A percentile compares a stretch with the other conserved stretches of the same genome.
Evolutionary conservation across 2,797 vertebrate species (phyloP).

Genomic region (Scyliorhinus canicula): DNA sequence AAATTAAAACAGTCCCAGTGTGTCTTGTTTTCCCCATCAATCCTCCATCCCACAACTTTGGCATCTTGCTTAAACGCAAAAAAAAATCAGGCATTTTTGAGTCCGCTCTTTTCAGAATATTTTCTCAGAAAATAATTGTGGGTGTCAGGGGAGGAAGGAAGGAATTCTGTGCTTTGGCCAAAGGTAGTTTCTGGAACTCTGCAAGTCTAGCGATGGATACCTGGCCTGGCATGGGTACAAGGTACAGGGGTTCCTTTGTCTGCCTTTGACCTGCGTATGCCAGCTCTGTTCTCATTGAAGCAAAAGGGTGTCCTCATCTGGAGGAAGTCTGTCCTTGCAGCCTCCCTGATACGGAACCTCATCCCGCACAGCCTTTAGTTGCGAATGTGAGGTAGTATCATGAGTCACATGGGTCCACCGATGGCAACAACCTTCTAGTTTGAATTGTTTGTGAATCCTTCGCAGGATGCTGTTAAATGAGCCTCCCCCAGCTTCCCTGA

Average conservation of each 20-base stretch:
- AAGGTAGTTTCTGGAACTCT: neutral
- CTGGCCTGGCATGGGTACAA: neutral
- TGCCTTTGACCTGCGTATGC: neutral
- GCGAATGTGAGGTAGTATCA: neutral
- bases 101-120: neutral
- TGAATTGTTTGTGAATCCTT: conserved; percentile 50
- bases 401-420: neutral
- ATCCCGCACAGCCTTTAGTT: conserved; percentile 48
- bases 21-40: no score
- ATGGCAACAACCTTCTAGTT: conserved; percentile 38
- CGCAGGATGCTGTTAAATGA: conserved; percentile 54
- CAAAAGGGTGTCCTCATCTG: conserved; percentile 36
- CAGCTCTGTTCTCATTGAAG: neutral
- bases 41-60: no score
- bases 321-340: neutral
- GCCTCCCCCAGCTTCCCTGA: conserved; percentile 47
- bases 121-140: neutral
- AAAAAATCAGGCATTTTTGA: neutral
- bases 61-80: neutral
- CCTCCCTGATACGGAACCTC: conserved; percentile 48
- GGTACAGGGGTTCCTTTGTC: neutral
- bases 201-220: neutral
- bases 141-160: neutral
- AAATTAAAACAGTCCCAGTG: no score
- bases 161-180: neutral